Evolutionary conservation across 2,113 vertebrate species (phyloP).

Genomic region (Equus quagga): DNA sequence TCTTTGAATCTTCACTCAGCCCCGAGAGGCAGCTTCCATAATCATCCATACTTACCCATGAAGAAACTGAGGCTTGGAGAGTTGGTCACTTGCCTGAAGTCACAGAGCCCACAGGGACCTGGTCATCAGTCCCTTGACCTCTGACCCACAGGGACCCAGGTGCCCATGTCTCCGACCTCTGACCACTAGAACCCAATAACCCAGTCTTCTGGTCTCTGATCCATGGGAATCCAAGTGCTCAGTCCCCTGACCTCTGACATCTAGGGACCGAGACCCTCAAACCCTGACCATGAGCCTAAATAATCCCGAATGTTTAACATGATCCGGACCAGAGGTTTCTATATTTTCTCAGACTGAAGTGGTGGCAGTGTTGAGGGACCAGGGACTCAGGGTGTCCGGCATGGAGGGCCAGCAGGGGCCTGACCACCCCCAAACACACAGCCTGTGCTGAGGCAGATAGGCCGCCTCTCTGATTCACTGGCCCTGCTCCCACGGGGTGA

Average conservation of each 20-base stretch:
- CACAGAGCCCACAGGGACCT: background rate
- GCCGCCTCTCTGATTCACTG: background rate
- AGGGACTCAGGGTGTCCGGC: background rate
- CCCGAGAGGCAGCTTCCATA: too few species aligned
- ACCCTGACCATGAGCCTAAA: background rate
- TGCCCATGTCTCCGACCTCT: background rate
- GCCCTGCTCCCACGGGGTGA: background rate
- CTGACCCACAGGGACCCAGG: background rate
- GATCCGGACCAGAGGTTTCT: background rate
- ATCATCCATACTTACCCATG: background rate
- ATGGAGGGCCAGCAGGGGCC: too few species aligned
- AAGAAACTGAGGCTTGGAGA: background rate
- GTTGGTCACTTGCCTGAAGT: background rate
- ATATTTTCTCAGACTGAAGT: background rate
- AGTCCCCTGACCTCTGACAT: background rate
- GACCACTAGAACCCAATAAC: background rate
- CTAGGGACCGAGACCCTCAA: background rate
- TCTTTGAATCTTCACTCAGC: background rate
- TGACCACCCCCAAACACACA: background rate
- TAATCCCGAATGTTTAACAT: background rate
- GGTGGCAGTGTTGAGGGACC: background rate
- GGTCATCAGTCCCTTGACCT: background rate
- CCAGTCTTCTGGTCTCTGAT: background rate
- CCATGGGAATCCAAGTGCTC: too few species aligned
- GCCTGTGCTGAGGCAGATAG: background rate